Base-by-base conservation (phyloP, 2,888 invertebrate genomes). In the Aleiodes alternator region DNA sequence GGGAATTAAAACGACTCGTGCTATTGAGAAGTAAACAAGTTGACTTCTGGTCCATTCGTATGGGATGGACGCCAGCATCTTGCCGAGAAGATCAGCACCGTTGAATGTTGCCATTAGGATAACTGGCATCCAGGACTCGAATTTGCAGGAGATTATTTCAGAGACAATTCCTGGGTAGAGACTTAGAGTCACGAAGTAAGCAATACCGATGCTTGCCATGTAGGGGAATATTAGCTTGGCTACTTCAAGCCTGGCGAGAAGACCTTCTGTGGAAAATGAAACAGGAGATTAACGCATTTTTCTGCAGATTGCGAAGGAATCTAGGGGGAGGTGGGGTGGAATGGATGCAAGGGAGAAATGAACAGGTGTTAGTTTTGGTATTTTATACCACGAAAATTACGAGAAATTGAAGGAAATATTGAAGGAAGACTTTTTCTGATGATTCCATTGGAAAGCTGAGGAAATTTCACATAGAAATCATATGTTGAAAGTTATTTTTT, bases 131-230 rank as follows among this genome's bases (percentile, higher is more conserved):
- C 97, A 97, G 1, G 94, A 93, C 14, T 94, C 94, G 55, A 96
- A 93, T 31, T 92, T 92, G 86, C 97, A 97, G 76, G 96, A 96
- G 12, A 94, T 92, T 38, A 97, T 95, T 88, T 97, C 97, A 0
- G 97, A 96, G 73, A 96, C 94, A 69, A 97, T 96, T 69, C 97
- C 97, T 0, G 97, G 97, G 87, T 97, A 97, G 16, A 97, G 91
- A 78, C 96, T 96, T 4, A 97, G 92, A 0, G 97, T 97, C 0
- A 97, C 96, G 87, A 96, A 96, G 88, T 97, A 97, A 1, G 96
- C 96, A 77, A 96, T 90, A 0, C 95, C 95, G 81, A 97, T 97
- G 31, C 96, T 95, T 55, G 96, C 92, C 97, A 97, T 97, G 90
- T 96, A 96, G 0, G 96, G 97, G 90, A 96, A 97, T 80, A 97